Percentiles rank a stretch among this genome's conserved stretches.
Evolutionary conservation across 2,797 vertebrate species (phyloP).

Genomic region (Malacoctenus gilli): DNA sequence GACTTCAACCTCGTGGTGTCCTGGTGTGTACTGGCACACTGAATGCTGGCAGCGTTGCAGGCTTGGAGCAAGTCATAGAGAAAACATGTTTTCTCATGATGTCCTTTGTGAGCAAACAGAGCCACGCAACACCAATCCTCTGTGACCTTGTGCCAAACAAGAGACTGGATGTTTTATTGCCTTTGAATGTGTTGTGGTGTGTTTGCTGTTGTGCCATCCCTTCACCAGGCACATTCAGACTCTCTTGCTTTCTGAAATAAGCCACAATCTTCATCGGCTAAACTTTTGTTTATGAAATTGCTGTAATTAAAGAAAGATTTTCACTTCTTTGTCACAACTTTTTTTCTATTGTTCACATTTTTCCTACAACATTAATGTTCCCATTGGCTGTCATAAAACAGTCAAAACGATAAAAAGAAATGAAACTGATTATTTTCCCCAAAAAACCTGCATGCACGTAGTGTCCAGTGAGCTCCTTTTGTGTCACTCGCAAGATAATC

Average conservation of each 20-base stretch:
- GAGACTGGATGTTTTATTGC: slow-evolving; percentile 19
- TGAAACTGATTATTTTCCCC: too few relatives aligned
- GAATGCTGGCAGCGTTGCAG: slow-evolving; percentile 52
- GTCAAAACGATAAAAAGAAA: too few relatives aligned
- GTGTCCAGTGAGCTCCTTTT: neutral
- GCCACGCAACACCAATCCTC: slow-evolving; percentile 49
- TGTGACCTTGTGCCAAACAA: slow-evolving; percentile 47
- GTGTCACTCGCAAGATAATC: neutral
- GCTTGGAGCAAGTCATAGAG: slow-evolving; percentile 55
- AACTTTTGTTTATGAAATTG: too few relatives aligned
- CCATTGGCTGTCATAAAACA: too few relatives aligned
- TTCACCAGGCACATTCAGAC: neutral
- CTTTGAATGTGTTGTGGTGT: slow-evolving; percentile 19
- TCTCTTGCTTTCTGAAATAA: too few relatives aligned
- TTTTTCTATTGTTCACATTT: too few relatives aligned
- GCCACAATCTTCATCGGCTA: too few relatives aligned
- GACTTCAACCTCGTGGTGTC: slow-evolving; percentile 49
- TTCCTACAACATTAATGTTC: too few relatives aligned
- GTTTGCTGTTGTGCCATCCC: slow-evolving; percentile 12
- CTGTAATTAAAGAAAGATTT: too few relatives aligned
- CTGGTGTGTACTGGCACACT: slow-evolving; percentile 43
- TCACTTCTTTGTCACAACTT: too few relatives aligned
- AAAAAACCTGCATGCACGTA: too few relatives aligned
- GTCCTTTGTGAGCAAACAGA: slow-evolving; percentile 67
- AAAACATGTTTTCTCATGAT: slow-evolving; percentile 75